phyloP scores from a whole-genome alignment of 2,113 vertebrate genomes.

The Nematolebias whitei region DNA sequence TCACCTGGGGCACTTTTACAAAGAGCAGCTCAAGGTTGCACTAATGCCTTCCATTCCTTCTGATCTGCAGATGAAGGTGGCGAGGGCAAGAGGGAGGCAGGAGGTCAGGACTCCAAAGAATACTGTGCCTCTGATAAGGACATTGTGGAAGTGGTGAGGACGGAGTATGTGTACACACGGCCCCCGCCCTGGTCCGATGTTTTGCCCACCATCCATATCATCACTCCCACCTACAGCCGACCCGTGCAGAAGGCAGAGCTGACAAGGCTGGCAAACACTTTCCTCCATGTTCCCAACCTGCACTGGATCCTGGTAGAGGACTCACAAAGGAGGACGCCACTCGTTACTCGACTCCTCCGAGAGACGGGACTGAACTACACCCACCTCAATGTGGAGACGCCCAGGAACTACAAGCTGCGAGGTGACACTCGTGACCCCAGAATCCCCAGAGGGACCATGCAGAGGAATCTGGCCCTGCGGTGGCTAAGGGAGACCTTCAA shows the following conservation, averaged over 20 bases:
- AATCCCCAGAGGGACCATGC: slow-evolving; percentile 97
- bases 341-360: slow-evolving; percentile 88
- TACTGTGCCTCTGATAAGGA: slow-evolving; percentile 96
- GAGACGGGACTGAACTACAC: slow-evolving; percentile 98
- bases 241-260: slow-evolving; percentile 98
- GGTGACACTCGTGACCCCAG: slow-evolving; percentile 92
- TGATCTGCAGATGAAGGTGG: slow-evolving; percentile 88
- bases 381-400: slow-evolving; percentile 97
- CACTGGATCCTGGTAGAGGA: slow-evolving; percentile 99
- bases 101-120: slow-evolving; percentile 90
- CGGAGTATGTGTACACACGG: slow-evolving; percentile 96
- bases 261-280: slow-evolving; percentile 92
- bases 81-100: slow-evolving; percentile 84
- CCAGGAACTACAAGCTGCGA: slow-evolving; percentile 94
- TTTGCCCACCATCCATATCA: slow-evolving; percentile 95
- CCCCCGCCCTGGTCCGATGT: slow-evolving; percentile 96
- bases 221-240: slow-evolving; percentile 96
- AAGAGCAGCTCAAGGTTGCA: slow-evolving; percentile 63
- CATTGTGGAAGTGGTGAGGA: slow-evolving; percentile 99
- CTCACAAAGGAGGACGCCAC: slow-evolving; percentile 87
- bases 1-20: slow-evolving; percentile 73
- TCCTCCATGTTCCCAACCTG: slow-evolving; percentile 94
- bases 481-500: slow-evolving; percentile 97
- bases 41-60: slow-evolving; percentile 77
- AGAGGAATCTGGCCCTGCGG: slow-evolving; percentile 94